Conservation (phyloP, 2,113 vertebrate species). For the Salvator merianae region DNA sequence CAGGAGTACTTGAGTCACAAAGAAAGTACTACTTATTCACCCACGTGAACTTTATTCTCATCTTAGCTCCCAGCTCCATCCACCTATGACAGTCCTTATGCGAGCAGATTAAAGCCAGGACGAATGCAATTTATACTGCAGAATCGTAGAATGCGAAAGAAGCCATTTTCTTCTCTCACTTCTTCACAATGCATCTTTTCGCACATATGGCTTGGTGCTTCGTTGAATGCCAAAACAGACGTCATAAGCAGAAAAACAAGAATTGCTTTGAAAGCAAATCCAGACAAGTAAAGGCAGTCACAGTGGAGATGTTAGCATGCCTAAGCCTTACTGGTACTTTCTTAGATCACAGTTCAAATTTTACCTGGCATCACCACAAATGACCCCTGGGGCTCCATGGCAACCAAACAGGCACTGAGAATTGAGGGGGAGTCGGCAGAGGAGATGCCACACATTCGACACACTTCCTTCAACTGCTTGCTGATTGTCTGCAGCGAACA, state of each 20-base stretch:
- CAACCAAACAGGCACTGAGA: slow-evolving; percentile 97
- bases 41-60: not conserved
- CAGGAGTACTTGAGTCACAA: no score
- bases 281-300: not conserved
- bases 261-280: not conserved
- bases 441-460: slow-evolving; percentile 94
- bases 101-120: not conserved
- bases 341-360: no score
- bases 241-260: not conserved
- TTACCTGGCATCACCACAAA: slow-evolving; percentile 97
- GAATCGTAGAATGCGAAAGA: not conserved
- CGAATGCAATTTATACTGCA: not conserved
- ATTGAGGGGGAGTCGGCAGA: slow-evolving; percentile 91
- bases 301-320: no score
- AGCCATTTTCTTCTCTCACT: not conserved
- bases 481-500: slow-evolving; percentile 95
- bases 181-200: not conserved
- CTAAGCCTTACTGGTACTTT: not conserved
- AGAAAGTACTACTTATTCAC: not conserved
- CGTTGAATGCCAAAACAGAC: not conserved
- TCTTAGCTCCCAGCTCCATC: not conserved
- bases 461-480: slow-evolving; percentile 92
- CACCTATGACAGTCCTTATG: no score
- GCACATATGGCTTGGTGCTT: not conserved
- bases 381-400: slow-evolving; percentile 97